These are phyloP conservation scores for Enteromius radiatus DNA, from an alignment of 2,797 vertebrate genomes.

Conservation along the genomic window DNA sequence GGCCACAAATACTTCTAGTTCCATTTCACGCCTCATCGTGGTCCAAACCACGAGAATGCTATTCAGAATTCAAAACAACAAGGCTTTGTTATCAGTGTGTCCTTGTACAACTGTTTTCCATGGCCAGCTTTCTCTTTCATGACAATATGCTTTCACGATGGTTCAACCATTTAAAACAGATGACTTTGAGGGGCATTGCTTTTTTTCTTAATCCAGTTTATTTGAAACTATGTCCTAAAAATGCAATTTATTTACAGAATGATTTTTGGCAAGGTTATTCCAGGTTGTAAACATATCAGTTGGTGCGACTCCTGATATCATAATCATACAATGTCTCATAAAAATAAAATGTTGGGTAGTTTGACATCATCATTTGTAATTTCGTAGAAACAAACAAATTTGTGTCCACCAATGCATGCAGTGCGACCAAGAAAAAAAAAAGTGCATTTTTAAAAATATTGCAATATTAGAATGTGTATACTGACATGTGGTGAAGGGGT, in stretches of 20 bases:
- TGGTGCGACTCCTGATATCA: neutral
- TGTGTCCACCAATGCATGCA: too few relatives aligned
- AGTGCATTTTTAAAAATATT: neutral
- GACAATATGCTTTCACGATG: neutral
- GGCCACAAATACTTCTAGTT: slow-evolving; percentile 17
- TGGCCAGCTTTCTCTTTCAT: neutral
- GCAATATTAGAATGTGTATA: neutral
- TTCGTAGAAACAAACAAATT: neutral
- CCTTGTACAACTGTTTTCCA: neutral
- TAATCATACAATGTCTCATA: neutral
- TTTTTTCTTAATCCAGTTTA: neutral
- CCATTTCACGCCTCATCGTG: neutral
- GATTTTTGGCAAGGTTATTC: neutral
- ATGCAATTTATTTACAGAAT: neutral
- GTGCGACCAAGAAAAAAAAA: neutral
- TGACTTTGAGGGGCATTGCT: neutral
- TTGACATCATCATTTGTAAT: neutral
- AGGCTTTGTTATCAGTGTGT: neutral
- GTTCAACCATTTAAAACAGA: neutral
- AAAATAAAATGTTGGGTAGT: neutral
- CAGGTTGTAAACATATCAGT: neutral
- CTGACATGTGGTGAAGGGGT: neutral
- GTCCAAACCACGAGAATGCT: neutral
- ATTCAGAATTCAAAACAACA: slow-evolving; percentile 1
- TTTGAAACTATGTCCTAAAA: neutral